These are phyloP conservation scores for Drosophila tropicalis DNA, from an alignment of 1,140 invertebrate species.

Conservation along the genomic window DNA sequence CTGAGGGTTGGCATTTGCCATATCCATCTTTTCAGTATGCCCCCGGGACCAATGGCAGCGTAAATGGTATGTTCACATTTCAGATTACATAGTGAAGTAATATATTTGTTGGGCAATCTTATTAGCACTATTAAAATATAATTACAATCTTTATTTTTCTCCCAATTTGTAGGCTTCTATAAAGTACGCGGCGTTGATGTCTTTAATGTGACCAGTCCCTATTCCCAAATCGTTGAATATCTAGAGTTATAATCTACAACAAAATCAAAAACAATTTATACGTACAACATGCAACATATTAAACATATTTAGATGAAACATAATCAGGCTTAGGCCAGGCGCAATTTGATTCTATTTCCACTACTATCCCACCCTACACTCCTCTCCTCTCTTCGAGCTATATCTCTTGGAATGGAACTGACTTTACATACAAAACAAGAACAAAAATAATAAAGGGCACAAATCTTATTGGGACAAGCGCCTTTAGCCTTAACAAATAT, in stretches of 20 bases:
- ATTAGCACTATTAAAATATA: background rate
- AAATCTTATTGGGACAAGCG: constrained; percentile 50
- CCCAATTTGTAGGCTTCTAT: constrained; percentile 63
- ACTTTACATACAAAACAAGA: constrained; percentile 31
- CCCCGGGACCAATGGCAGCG: constrained; percentile 37
- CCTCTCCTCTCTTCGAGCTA: constrained; percentile 10
- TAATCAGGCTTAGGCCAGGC: constrained; percentile 72
- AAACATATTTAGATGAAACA: constrained; percentile 55
- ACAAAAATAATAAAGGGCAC: constrained; percentile 44
- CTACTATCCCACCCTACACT: too few species aligned
- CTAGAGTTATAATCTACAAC: constrained; percentile 68
- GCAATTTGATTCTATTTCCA: constrained; percentile 34
- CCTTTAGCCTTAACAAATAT: constrained; percentile 47
- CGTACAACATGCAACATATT: constrained; percentile 32
- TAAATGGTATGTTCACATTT: constrained; percentile 56
- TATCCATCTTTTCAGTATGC: constrained; percentile 80
- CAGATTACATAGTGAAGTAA: too few species aligned
- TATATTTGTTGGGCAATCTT: too few species aligned
- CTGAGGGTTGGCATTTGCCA: constrained; percentile 70
- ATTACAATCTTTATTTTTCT: background rate
- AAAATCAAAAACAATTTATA: constrained; percentile 28
- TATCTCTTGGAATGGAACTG: constrained; percentile 64
- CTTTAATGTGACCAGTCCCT: constrained; percentile 67
- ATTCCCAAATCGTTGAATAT: constrained; percentile 75
- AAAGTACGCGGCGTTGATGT: constrained; percentile 76